These are phyloP conservation scores for Gastrophryne carolinensis DNA, from an alignment of 2,797 vertebrate genomes.

Conservation along the genomic window DNA sequence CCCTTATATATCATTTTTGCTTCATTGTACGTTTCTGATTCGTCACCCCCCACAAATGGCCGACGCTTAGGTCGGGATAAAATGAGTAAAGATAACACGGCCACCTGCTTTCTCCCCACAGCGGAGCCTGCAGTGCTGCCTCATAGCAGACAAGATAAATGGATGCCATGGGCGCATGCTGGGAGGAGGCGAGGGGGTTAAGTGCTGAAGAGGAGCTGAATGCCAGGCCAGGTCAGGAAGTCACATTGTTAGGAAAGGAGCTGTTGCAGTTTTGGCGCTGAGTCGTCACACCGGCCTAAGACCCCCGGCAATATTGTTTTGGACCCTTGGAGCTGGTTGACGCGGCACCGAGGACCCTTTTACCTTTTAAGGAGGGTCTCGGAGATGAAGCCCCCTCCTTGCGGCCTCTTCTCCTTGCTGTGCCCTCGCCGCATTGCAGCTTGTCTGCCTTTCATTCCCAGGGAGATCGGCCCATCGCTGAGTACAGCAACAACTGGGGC, in stretches of 20 bases:
- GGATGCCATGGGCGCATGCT: not conserved
- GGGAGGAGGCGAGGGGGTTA: not conserved
- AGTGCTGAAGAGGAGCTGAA: not conserved
- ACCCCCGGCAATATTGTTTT: not conserved
- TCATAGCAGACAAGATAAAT: conserved; percentile 8
- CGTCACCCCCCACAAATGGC: too few relatives aligned
- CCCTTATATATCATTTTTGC: too few relatives aligned
- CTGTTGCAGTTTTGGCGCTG: conserved; percentile 15
- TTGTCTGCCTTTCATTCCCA: not conserved
- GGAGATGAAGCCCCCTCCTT: conserved; percentile 8
- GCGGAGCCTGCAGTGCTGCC: not conserved
- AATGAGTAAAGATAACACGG: not conserved
- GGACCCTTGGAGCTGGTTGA: not conserved
- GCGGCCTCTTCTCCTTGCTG: conserved; percentile 27
- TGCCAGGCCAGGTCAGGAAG: conserved; percentile 15
- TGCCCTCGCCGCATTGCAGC: conserved; percentile 2
- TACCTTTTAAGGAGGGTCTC: conserved; percentile 24
- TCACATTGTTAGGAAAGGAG: conserved; percentile 28
- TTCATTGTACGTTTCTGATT: too few relatives aligned
- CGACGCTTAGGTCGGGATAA: too few relatives aligned
- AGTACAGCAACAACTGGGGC: not conserved
- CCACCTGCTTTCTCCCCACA: not conserved
- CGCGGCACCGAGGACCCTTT: not conserved
- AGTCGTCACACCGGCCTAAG: conserved; percentile 17
- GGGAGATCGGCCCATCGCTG: conserved; percentile 2